A percentile compares a stretch with the other conserved stretches of the same genome.
Evolutionary conservation across 2,113 vertebrate species (phyloP).

Genomic region (Eulemur macaco): DNA sequence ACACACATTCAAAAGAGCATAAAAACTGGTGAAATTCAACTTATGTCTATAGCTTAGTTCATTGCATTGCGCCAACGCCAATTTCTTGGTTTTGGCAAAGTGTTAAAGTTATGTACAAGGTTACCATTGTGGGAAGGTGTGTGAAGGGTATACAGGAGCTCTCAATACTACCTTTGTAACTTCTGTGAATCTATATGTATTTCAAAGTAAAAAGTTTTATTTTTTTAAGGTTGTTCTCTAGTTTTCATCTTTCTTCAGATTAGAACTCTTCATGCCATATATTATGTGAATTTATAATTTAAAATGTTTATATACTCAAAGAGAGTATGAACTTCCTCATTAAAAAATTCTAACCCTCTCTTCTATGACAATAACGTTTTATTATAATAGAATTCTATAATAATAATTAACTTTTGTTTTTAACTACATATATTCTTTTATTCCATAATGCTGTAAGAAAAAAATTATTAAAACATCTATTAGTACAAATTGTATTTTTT

Average conservation of each 20-base stretch:
- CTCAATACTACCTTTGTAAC: not conserved
- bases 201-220: not conserved
- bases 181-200: not conserved
- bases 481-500: not conserved
- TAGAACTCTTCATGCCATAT: not conserved
- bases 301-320: not conserved
- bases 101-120: not conserved
- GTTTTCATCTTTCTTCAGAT: not conserved
- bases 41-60: not conserved
- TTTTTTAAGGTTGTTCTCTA: not conserved
- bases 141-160: not conserved
- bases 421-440: not conserved
- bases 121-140: not conserved
- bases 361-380: not conserved
- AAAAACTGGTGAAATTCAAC: not conserved
- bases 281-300: not conserved
- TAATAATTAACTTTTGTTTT: not conserved
- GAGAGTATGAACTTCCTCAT: not conserved
- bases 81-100: not conserved
- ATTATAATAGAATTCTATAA: not conserved
- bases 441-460: not conserved
- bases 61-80: not conserved
- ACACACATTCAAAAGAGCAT: not conserved
- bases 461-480: not conserved
- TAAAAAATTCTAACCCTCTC: not conserved